A percentile compares a stretch with the other conserved stretches of the same genome.
Conservation (phyloP, 2,888 invertebrate genomes). For the Acronicta leporina region DNA sequence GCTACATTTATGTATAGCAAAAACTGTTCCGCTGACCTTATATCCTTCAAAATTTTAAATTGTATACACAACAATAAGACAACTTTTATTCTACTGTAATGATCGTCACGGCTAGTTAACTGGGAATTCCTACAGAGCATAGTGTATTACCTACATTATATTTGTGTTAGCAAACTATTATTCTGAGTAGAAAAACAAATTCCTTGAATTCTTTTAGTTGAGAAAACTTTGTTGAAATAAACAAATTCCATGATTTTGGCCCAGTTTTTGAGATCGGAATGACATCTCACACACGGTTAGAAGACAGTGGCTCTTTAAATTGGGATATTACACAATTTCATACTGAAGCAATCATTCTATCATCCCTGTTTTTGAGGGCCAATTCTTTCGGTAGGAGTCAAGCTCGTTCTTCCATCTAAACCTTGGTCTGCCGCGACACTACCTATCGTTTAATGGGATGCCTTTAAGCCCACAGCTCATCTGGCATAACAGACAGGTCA, state of each 20-base stretch:
- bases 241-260: slow-evolving; percentile 11
- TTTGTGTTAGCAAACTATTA: slow-evolving; percentile 4
- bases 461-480: no score
- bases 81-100: slow-evolving; percentile 17
- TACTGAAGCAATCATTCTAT: not conserved
- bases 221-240: slow-evolving; percentile 31
- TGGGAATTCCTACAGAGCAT: slow-evolving; percentile 15
- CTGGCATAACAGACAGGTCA: no score
- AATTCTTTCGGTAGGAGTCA: no score
- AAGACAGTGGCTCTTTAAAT: slow-evolving; percentile 4
- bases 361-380: no score
- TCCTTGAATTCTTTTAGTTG: slow-evolving; percentile 15
- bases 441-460: no score
- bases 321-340: not conserved
- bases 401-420: no score
- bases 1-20: slow-evolving; percentile 2
- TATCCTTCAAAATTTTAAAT: no score
- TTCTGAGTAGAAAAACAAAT: slow-evolving; percentile 2
- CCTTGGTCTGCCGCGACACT: no score
- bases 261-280: slow-evolving; percentile 25
- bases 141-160: not conserved
- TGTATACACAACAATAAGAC: slow-evolving; percentile 10
- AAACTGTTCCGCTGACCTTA: no score
- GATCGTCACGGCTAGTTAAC: slow-evolving; percentile 27
- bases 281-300: slow-evolving; percentile 25